Evolutionary conservation across 1,140 invertebrate genomes (phyloP), one percentile per base, ranked within the genome.

Genomic region (Drosophila sproati): DNA sequence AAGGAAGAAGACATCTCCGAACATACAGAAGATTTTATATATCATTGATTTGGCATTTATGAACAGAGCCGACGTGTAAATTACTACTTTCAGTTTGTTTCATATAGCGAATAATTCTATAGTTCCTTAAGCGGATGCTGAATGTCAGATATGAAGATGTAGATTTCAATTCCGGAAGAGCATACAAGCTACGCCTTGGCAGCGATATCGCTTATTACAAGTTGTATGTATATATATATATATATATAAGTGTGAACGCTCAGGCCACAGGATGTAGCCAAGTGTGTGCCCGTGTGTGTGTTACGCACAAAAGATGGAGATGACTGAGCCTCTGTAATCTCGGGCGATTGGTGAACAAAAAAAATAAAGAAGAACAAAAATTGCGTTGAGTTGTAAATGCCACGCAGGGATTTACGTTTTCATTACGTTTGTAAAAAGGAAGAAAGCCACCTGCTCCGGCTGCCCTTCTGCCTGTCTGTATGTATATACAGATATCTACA

Each of bases 301-400:
- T 28, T 31, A 45, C 51, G 66, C 31, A 68, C 35, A 41, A 57
- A 31, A 43, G 29, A 4, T 29, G 43, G 5, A n/a, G 63, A 41
- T 57, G 34, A 28, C 29, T 54, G 64, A 77, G 69, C 48, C 57
- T 12, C 50, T 4, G 79, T 87, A 87, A 87, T 86, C 82, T 70
- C 78, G 39, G 63, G 59, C 64, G 80, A 72, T 56, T 76, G 61
- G 55, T 67, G 28, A 45, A 32, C 45, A 29, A 37, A 51, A 54
- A 52, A 54, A 61, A 57, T 34, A 32, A 41, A 52, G 12, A 56
- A 55, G 12, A 29, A 32, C 12, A 31, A 73, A 88, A 80, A 87
- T 88, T 87, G 83, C 85, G 83, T 80, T 80, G 85, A 88, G 85
- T 88, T 89, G 80, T 89, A 87, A 89, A 89, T 89, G 85, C 85